These are phyloP conservation scores for Peromyscus californicus DNA, from an alignment of 2,113 vertebrate genomes.

Conservation along the genomic window DNA sequence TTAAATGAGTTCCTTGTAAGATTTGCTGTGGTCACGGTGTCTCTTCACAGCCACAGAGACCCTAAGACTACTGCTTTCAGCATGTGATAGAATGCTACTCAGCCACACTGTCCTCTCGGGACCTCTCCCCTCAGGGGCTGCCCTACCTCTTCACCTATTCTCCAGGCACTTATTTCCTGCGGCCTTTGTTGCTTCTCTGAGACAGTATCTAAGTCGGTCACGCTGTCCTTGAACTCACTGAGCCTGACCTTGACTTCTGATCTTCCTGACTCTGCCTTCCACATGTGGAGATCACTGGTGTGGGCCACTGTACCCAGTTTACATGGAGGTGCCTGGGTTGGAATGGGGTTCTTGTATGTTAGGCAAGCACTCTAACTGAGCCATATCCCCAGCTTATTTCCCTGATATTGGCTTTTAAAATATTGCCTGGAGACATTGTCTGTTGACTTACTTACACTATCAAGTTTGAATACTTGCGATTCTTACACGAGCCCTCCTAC, in stretches of 20 bases:
- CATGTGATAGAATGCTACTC: background rate
- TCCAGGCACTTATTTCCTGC: background rate
- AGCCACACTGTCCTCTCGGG: background rate
- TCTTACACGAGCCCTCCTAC: background rate
- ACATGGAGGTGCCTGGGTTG: too few relatives aligned
- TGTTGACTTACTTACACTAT: background rate
- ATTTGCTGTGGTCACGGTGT: too few relatives aligned
- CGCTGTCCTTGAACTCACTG: background rate
- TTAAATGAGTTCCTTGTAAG: too few relatives aligned
- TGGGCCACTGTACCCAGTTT: background rate
- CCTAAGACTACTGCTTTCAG: background rate
- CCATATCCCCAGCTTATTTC: background rate
- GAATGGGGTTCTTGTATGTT: background rate
- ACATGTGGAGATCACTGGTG: too few relatives aligned
- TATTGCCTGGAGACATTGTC: background rate
- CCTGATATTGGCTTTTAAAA: background rate
- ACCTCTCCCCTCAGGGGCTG: background rate
- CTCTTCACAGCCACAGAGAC: too few relatives aligned
- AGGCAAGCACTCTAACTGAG: background rate
- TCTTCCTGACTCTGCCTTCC: background rate
- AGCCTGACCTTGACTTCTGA: background rate
- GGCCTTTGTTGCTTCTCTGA: background rate
- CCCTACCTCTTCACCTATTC: background rate
- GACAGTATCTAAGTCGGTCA: background rate
- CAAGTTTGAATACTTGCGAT: background rate